Evolutionary conservation across 2,113 vertebrate genomes (phyloP).

Genomic region (Salvelinus sp.): DNA sequence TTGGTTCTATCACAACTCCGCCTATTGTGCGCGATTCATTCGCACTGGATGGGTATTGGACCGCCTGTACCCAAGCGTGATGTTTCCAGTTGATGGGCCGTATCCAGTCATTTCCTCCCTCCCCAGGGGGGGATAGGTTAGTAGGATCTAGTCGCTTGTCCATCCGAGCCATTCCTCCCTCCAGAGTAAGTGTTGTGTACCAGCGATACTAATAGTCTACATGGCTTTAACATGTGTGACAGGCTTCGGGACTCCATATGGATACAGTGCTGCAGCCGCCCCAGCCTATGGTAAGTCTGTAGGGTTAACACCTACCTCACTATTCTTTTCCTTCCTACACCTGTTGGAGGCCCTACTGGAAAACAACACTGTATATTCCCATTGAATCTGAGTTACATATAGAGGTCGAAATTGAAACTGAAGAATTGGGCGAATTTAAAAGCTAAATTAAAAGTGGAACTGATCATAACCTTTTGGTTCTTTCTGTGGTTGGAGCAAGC

Average conservation of each 20-base stretch:
- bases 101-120: too few species aligned
- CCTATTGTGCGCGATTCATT: too few species aligned
- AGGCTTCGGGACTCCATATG: slow-evolving; percentile 95
- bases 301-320: not conserved
- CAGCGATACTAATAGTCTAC: too few species aligned
- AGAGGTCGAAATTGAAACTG: slow-evolving; percentile 1
- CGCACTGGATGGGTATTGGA: too few species aligned
- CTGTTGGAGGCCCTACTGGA: slow-evolving; percentile 2
- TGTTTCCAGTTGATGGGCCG: too few species aligned
- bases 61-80: too few species aligned
- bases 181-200: too few species aligned
- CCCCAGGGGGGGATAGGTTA: too few species aligned
- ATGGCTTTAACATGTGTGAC: slow-evolving; percentile 38
- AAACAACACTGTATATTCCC: slow-evolving; percentile 37
- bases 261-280: slow-evolving; percentile 87
- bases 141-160: too few species aligned
- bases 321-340: not conserved
- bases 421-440: not conserved
- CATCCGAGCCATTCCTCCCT: too few species aligned
- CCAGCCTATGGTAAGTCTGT: slow-evolving; percentile 90
- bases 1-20: too few species aligned
- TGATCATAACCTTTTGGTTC: slow-evolving; percentile 82
- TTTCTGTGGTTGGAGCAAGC: slow-evolving; percentile 82
- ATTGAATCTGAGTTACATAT: not conserved
- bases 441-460: slow-evolving; percentile 18